Evolutionary conservation across 2,113 vertebrate genomes (phyloP).

Genomic region (Hymenochirus boettgeri): DNA sequence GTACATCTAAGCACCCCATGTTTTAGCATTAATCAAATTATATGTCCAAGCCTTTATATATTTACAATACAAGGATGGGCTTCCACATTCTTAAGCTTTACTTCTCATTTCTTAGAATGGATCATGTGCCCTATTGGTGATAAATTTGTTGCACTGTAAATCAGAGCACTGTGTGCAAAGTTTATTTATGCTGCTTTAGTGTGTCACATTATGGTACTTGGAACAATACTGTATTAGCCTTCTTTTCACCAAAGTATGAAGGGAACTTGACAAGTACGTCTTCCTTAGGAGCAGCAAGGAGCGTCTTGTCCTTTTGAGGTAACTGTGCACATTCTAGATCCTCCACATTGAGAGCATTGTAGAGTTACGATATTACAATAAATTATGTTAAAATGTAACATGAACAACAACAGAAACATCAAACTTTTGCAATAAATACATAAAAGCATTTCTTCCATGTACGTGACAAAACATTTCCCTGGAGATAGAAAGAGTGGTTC

Average conservation of each 20-base stretch:
- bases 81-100: not conserved
- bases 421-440: conserved; percentile 15
- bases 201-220: not conserved
- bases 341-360: not conserved
- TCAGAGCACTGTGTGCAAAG: not conserved
- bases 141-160: conserved; percentile 3
- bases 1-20: too few species aligned
- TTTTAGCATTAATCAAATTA: too few species aligned
- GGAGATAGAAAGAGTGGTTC: not conserved
- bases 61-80: not conserved
- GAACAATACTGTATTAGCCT: not conserved
- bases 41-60: not conserved
- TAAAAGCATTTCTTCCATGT: not conserved
- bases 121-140: conserved; percentile 20
- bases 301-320: conserved; percentile 28
- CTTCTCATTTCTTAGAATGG: not conserved
- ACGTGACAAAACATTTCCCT: not conserved
- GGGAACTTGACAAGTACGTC: conserved; percentile 8
- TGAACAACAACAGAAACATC: conserved; percentile 15
- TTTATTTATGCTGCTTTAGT: not conserved
- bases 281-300: conserved; percentile 5
- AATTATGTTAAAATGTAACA: conserved; percentile 22
- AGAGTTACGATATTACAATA: conserved; percentile 14
- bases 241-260: not conserved
- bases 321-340: conserved; percentile 24